Evolutionary conservation across 2,113 vertebrate genomes (phyloP).

Genomic region (Smithornis capensis): DNA sequence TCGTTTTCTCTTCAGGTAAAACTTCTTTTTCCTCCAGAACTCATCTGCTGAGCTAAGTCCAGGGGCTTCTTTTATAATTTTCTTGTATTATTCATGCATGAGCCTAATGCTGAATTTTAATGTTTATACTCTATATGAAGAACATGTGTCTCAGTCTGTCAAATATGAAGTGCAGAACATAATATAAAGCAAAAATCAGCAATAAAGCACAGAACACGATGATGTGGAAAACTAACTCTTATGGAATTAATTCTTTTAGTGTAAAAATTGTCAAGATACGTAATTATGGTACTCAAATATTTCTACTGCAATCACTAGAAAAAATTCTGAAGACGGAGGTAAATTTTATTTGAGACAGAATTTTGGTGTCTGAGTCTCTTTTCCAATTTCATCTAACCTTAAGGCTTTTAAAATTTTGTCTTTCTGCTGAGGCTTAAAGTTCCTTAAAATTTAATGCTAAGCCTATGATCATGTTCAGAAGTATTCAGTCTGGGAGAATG

Average conservation of each 20-base stretch:
- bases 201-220: background rate
- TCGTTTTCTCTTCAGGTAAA: background rate
- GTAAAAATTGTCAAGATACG: background rate
- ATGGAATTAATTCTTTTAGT: background rate
- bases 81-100: background rate
- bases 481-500: background rate
- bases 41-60: background rate
- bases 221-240: background rate
- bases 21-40: background rate
- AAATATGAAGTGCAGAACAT: background rate
- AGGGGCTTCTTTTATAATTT: background rate
- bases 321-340: background rate
- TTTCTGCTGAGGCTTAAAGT: background rate
- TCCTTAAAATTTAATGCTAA: background rate
- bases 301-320: background rate
- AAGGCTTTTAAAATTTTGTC: background rate
- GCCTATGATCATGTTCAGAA: background rate
- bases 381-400: background rate
- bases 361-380: background rate
- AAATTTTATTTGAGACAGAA: background rate
- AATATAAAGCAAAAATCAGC: background rate
- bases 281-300: background rate
- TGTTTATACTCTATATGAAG: background rate
- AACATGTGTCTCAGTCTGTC: background rate
- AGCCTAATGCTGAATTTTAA: background rate